A percentile compares a stretch with the other conserved stretches of the same genome.
Evolutionary conservation across 2,888 invertebrate species (phyloP).

Genomic region (Boloria euphrosyne): DNA sequence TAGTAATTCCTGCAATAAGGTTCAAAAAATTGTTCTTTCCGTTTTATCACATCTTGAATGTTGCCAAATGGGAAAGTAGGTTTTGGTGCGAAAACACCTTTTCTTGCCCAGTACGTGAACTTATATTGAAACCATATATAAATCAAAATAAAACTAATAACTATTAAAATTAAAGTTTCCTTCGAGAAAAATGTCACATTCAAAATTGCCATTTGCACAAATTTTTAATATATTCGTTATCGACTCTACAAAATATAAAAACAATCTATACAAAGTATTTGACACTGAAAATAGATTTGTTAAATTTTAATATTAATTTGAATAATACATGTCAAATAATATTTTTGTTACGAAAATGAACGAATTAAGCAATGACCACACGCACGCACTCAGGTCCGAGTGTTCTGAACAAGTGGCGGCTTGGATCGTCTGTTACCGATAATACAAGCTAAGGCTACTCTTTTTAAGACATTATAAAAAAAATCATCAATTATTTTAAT

Average conservation of each 20-base stretch:
- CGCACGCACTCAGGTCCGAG: slow-evolving; percentile 37
- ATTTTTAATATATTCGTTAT: neutral
- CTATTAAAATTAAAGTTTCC: slow-evolving; percentile 47
- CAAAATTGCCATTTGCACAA: slow-evolving; percentile 31
- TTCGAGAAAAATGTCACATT: slow-evolving; percentile 36
- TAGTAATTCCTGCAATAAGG: slow-evolving; percentile 83
- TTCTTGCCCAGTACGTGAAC: slow-evolving; percentile 82
- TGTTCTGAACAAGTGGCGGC: slow-evolving; percentile 32
- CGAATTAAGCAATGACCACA: slow-evolving; percentile 30
- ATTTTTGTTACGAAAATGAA: slow-evolving; percentile 15
- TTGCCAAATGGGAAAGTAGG: slow-evolving; percentile 85
- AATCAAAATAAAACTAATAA: slow-evolving; percentile 48
- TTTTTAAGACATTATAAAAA: no score
- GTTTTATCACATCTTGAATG: slow-evolving; percentile 77
- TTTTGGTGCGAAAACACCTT: slow-evolving; percentile 79
- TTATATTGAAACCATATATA: slow-evolving; percentile 56
- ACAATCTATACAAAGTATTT: neutral
- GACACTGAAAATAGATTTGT: neutral
- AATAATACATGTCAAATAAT: neutral
- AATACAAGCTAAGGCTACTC: slow-evolving; percentile 41
- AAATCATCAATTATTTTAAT: no score
- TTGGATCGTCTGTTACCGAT: slow-evolving; percentile 43
- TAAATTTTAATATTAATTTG: neutral
- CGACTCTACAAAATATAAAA: neutral
- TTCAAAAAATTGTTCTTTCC: slow-evolving; percentile 83